Evolutionary conservation across 2,888 invertebrate species (phyloP).

Genomic region (Nomada hirtipes): DNA sequence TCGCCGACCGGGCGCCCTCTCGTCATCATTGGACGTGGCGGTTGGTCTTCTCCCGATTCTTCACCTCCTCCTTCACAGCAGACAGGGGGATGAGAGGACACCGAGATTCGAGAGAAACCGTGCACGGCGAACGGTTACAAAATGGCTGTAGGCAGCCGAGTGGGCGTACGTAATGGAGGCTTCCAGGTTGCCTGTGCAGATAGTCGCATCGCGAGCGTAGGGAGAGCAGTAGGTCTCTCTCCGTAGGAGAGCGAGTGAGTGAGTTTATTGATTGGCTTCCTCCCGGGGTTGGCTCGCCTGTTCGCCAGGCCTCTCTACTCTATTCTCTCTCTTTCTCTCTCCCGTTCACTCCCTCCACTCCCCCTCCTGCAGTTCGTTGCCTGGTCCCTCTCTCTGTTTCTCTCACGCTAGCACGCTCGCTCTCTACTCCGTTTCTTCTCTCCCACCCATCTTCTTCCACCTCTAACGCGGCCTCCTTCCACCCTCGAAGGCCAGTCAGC

Average conservation of each 20-base stretch:
- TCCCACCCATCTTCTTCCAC: constrained; percentile 50
- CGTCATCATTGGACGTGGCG: constrained; percentile 20
- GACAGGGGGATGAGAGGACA: constrained; percentile 56
- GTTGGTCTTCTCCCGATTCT: constrained; percentile 27
- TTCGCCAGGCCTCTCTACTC: constrained; percentile 70
- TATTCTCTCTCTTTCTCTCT: constrained; percentile 59
- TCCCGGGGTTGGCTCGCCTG: constrained; percentile 78
- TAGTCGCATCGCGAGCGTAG: constrained; percentile 70
- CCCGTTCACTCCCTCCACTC: constrained; percentile 39
- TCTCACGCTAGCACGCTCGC: constrained; percentile 30
- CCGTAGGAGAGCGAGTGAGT: constrained; percentile 76
- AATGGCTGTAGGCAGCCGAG: constrained; percentile 83
- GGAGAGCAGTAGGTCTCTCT: constrained; percentile 76
- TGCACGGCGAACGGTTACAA: constrained; percentile 80
- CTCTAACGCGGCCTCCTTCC: constrained; percentile 61
- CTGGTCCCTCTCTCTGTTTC: constrained; percentile 24
- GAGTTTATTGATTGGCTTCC: constrained; percentile 84
- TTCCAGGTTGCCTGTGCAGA: constrained; percentile 76
- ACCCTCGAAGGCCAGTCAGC: constrained; percentile 69
- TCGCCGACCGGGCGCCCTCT: constrained; percentile 10
- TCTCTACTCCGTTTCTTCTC: constrained; percentile 51
- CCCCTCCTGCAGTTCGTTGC: constrained; percentile 36
- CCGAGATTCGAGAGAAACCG: constrained; percentile 65
- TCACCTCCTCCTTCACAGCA: background rate
- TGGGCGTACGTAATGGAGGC: constrained; percentile 84